Base-by-base conservation (phyloP, 2,113 vertebrate species). In the Lasiurus cinereus region DNA sequence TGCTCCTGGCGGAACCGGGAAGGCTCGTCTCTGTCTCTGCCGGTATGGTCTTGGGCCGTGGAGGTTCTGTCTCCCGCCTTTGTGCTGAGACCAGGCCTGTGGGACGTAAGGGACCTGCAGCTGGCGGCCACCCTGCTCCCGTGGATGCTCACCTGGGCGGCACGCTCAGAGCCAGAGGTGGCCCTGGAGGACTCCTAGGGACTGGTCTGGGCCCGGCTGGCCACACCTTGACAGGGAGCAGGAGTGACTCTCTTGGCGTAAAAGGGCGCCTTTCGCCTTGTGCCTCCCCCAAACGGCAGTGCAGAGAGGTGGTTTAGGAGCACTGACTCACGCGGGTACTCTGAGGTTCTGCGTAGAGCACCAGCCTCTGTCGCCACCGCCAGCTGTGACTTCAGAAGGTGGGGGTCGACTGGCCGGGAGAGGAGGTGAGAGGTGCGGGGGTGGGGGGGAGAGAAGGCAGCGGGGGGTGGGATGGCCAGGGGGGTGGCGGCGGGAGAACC, bases 331-430 rank as follows among this genome's bases (percentile, higher is more conserved):
- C 62, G 62, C 29, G 46, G 73, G 39, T 52, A 56, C 87, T 74
- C 22, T 52, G 90, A 82, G 90, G 83, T 73, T 67, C 66, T 77
- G 36, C 72, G 29, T 43, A 67, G 83, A 83, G 74, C 73, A 18
- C 8, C 36, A 46, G 89, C 13, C 72, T 66, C 86, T 67, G 56
- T 66, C n/a, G 2, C 48, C 0, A 36, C 36, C 8, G 19, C 92
- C 83, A 90, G 29, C 86, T 56, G 1, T 88, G 94, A 94, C 33
- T 83, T 94, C 86, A 93, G 85, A 59, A 59, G 14, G 46, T 62
- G 50, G 77, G 72, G 7, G n/a, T 54, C 64, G 1, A 33, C 46
- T 13, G 39, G 43, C 59, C 1, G 36, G 66, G 78, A 84, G 46
- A 67, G 76, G 64, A 24, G 74, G 39, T 48, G 77, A 29, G 48